These are phyloP conservation scores for Myotis brandtii DNA, from an alignment of 2,113 vertebrate genomes.

Conservation along the genomic window DNA sequence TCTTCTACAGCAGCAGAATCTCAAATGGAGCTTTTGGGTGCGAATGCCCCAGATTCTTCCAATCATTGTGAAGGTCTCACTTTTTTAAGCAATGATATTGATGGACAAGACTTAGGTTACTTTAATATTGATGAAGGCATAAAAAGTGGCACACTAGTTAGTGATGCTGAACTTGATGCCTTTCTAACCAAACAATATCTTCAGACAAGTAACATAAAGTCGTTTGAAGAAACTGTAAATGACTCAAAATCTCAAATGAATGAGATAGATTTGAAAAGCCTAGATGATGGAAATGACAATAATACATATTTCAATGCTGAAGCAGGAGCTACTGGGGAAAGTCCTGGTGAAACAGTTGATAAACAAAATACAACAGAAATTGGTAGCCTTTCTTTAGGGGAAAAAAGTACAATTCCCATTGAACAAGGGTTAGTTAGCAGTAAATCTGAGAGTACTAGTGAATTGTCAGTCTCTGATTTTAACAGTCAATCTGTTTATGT, in stretches of 20 bases:
- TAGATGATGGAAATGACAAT: constrained; percentile 12
- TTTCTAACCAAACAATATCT: constrained; percentile 90
- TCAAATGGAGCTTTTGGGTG: constrained; percentile 54
- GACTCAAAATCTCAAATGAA: constrained; percentile 63
- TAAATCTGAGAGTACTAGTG: constrained; percentile 45
- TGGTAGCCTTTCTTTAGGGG: constrained; percentile 68
- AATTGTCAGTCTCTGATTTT: constrained; percentile 66
- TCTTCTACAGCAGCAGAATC: constrained; percentile 43
- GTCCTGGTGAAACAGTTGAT: constrained; percentile 8
- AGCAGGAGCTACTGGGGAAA: constrained; percentile 58
- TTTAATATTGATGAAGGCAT: constrained; percentile 86
- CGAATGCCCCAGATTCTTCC: background rate
- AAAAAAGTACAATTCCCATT: constrained; percentile 24
- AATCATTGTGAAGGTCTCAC: background rate
- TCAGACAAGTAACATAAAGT: constrained; percentile 61
- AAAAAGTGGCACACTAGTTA: constrained; percentile 88
- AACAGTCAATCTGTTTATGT: constrained; percentile 78
- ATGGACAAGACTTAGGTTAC: constrained; percentile 75
- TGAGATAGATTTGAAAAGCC: constrained; percentile 26
- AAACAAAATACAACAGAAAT: constrained; percentile 63
- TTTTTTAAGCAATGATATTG: constrained; percentile 55
- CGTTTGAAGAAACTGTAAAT: constrained; percentile 70
- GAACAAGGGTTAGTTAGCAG: constrained; percentile 51
- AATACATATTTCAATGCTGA: constrained; percentile 61
- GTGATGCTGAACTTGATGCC: constrained; percentile 95